Evolutionary conservation across 23 tunicate species (phyloP), one percentile per base, ranked within the genome.

Genomic region (Diplosoma virens): DNA sequence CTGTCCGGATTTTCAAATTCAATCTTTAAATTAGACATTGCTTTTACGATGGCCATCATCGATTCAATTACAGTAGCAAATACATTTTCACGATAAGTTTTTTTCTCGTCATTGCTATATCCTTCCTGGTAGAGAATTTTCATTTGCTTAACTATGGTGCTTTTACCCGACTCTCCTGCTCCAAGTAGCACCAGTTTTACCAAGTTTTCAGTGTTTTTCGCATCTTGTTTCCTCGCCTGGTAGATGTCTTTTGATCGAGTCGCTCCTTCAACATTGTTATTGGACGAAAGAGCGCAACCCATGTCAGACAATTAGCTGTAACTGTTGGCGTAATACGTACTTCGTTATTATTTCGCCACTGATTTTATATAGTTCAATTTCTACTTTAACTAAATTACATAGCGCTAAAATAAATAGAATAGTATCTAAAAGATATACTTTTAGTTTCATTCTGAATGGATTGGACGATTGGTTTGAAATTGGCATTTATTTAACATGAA

Each of bases 131-230:
- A 93, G 27, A 94, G 79, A 75, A 94, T 94, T 59, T 84, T 86
- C 98, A 93, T 93, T 47, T 93, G 98, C 52, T 93, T 93, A 2
- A 89, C 94, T 18, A 93, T 93, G 31, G 98, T 93, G 74, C 94
- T 86, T 52, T 93, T 93, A 11, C 98, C 98, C 17, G 98, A 93
- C 67, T 93, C 98, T 69, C 98, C 98, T 21, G 98, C 98, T 11
- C 98, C 98, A 33, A 90, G 37, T 47, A 84, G 58, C 30, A 90
- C 75, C 20, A 93, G 69, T 45, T 93, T 93, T 26, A 93, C 87
- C 35, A 69, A 83, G 35, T 93, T 86, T 36, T 84, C 72, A 50
- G 68, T 63, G 58, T 86, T 73, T 58, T 93, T 84, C 27, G 89
- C 89, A 56, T 86, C 98, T 66, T 93, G 79, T 34, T 80, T 82